Evolutionary conservation across 1,140 invertebrate genomes (phyloP).

Genomic region (Ceratina australensis): DNA sequence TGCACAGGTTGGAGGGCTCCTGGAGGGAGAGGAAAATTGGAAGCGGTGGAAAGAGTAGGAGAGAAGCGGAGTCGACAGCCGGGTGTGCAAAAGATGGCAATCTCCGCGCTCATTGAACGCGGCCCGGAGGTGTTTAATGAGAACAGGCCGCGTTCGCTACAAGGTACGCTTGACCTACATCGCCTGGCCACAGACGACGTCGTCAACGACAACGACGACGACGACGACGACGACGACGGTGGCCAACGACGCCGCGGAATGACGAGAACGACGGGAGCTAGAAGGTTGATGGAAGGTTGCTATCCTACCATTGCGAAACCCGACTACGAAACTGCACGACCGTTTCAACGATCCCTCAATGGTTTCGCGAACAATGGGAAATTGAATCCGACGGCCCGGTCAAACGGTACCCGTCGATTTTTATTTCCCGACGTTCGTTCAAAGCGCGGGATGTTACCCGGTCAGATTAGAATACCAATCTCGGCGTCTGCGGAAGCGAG

Average conservation of each 20-base stretch:
- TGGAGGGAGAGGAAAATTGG: constrained; percentile 41
- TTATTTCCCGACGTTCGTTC: constrained; percentile 12
- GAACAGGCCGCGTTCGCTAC: constrained; percentile 39
- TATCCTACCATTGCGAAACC: constrained; percentile 22
- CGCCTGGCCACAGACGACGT: constrained; percentile 6
- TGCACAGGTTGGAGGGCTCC: constrained; percentile 27
- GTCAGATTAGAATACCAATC: constrained; percentile 5
- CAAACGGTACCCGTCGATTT: constrained; percentile 34
- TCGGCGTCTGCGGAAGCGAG: not conserved
- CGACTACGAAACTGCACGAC: constrained; percentile 22
- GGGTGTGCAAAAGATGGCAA: constrained; percentile 60
- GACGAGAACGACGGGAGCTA: not conserved
- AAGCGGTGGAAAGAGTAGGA: constrained; percentile 2
- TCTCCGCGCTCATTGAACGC: constrained; percentile 61
- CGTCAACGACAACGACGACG: constrained; percentile 21
- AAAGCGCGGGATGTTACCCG: not conserved
- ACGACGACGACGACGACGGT: not conserved
- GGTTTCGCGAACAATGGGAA: constrained; percentile 53
- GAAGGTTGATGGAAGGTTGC: constrained; percentile 8
- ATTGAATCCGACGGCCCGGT: constrained; percentile 39
- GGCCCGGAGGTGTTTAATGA: constrained; percentile 61
- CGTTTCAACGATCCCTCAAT: constrained; percentile 26
- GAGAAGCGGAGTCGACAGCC: constrained; percentile 5
- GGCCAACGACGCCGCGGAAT: no score
- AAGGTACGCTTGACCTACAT: constrained; percentile 57